Percentiles rank a stretch among this genome's conserved stretches.
Conservation (phyloP, 2,113 vertebrate genomes). For the Cardinalis cardinalis region DNA sequence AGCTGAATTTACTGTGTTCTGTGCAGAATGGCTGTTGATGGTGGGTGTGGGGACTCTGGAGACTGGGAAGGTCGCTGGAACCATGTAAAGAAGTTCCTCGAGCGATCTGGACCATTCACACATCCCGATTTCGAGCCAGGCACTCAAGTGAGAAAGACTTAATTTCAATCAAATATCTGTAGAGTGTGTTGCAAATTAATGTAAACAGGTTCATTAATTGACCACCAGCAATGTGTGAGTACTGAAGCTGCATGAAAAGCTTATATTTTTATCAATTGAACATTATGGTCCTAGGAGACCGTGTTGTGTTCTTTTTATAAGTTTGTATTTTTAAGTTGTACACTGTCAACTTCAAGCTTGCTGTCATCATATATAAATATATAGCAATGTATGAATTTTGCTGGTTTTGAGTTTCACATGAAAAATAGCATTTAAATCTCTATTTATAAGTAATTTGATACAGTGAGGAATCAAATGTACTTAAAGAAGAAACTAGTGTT, state of each 20-base stretch:
- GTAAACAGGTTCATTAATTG: background rate
- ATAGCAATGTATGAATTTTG: background rate
- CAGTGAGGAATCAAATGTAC: background rate
- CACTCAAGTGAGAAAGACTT: constrained; percentile 86
- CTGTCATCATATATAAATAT: background rate
- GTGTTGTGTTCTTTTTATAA: background rate
- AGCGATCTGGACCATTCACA: constrained; percentile 94
- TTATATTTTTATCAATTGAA: background rate
- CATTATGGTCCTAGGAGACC: background rate
- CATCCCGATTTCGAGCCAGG: constrained; percentile 98
- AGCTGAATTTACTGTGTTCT: constrained; percentile 81
- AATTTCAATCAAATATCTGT: constrained; percentile 66
- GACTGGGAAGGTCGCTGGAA: constrained; percentile 98
- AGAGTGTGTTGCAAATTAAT: constrained; percentile 48
- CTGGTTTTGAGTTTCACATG: background rate
- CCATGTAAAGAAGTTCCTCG: constrained; percentile 96
- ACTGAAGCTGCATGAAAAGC: background rate
- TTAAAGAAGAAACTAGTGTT: background rate
- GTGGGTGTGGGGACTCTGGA: constrained; percentile 83
- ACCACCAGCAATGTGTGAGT: background rate
- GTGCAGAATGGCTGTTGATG: constrained; percentile 97
- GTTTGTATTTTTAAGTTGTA: background rate
- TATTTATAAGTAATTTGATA: background rate
- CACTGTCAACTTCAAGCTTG: background rate
- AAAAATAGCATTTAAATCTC: background rate